These are phyloP conservation scores for Paralichthys olivaceus DNA, from an alignment of 2,113 vertebrate genomes.

Conservation along the genomic window DNA sequence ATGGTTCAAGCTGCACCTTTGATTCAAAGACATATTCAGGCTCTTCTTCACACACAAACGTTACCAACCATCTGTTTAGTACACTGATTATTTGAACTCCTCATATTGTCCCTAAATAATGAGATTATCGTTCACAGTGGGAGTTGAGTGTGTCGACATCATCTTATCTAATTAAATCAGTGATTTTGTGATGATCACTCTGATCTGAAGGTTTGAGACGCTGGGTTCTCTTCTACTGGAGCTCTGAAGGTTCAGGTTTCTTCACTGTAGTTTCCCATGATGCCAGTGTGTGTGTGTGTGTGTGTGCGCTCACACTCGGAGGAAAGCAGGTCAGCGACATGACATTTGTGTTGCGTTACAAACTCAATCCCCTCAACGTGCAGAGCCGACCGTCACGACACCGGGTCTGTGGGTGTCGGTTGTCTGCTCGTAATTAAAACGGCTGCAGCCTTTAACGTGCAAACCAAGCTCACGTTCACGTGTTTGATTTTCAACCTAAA, in stretches of 20 bases:
- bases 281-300: neutral
- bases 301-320: conserved; percentile 8
- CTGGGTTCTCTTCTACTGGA: no score
- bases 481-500: neutral
- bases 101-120: no score
- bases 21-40: no score
- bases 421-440: conserved; percentile 2
- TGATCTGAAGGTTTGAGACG: no score
- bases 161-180: no score
- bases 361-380: neutral
- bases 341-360: conserved; percentile 21
- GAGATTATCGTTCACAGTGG: no score
- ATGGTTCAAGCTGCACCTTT: no score
- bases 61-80: no score
- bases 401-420: neutral
- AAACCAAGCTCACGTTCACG: neutral
- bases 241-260: conserved; percentile 30
- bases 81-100: no score
- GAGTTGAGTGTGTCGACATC: no score
- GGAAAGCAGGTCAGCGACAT: conserved; percentile 22
- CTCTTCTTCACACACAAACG: no score
- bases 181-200: no score
- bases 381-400: neutral
- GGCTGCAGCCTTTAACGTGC: neutral
- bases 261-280: conserved; percentile 28